Percentiles rank a stretch among this genome's conserved stretches.
Conservation (phyloP, 2,888 invertebrate species). For the Eupithecia inturbata region DNA sequence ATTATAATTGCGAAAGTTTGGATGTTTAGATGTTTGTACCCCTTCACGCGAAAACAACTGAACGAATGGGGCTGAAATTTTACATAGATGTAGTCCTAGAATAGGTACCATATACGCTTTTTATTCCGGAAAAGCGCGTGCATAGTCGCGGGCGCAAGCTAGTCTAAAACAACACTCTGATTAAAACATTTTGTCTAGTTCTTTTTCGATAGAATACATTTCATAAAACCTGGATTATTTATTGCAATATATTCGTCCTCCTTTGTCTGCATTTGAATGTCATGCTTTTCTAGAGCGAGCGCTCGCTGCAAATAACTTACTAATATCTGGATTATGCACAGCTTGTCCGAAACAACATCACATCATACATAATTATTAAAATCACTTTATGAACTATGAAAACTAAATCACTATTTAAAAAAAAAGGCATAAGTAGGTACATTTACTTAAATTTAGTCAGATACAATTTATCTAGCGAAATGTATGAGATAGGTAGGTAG, state of each 20-base stretch:
- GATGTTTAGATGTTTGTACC: too few species aligned
- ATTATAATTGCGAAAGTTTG: too few species aligned
- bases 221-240: neutral
- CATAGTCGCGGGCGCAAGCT: neutral
- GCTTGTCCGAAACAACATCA: neutral
- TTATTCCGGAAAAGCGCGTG: neutral
- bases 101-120: neutral
- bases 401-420: too few species aligned
- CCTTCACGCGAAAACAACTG: too few species aligned
- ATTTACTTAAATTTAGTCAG: too few species aligned
- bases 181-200: neutral
- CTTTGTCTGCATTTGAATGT: neutral
- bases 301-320: slow-evolving; percentile 22
- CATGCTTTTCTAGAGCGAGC: neutral
- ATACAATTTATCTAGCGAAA: too few species aligned
- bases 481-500: too few species aligned
- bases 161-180: neutral
- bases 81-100: too few species aligned
- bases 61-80: too few species aligned
- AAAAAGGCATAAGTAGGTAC: too few species aligned
- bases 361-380: neutral
- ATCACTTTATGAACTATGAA: neutral
- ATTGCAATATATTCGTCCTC: neutral
- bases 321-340: slow-evolving; percentile 21
- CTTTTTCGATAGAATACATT: neutral